Conservation (phyloP, 2,113 vertebrate species). For the Alectura lathami region DNA sequence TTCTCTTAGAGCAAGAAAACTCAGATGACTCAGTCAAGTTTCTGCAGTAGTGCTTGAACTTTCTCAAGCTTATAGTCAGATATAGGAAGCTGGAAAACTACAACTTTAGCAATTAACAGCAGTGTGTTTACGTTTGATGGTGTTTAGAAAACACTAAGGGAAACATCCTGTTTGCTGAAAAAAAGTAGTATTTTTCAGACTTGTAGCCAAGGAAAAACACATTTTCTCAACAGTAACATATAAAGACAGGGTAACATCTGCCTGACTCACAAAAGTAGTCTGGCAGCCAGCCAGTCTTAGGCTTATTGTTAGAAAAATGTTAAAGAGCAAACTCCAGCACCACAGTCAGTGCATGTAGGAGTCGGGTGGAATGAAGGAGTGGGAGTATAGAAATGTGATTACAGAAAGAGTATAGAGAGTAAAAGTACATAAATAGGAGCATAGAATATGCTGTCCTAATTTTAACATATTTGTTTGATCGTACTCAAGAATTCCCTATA, state of each 20-base stretch:
- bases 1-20: background rate
- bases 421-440: background rate
- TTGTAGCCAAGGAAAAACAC: background rate
- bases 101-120: background rate
- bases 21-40: background rate
- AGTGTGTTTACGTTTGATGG: background rate
- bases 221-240: background rate
- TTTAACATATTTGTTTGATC: background rate
- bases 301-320: background rate
- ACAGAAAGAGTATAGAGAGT: background rate
- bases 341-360: background rate
- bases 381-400: background rate
- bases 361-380: background rate
- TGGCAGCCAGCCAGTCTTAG: background rate
- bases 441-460: background rate
- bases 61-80: background rate
- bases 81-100: background rate
- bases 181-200: background rate
- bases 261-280: background rate
- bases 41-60: background rate
- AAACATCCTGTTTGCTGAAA: background rate
- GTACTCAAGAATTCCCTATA: background rate
- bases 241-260: background rate
- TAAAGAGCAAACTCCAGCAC: slow-evolving; percentile 18
- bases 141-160: background rate